Conservation (phyloP, 1,140 invertebrate genomes). For the Lordiphosa mommai region DNA sequence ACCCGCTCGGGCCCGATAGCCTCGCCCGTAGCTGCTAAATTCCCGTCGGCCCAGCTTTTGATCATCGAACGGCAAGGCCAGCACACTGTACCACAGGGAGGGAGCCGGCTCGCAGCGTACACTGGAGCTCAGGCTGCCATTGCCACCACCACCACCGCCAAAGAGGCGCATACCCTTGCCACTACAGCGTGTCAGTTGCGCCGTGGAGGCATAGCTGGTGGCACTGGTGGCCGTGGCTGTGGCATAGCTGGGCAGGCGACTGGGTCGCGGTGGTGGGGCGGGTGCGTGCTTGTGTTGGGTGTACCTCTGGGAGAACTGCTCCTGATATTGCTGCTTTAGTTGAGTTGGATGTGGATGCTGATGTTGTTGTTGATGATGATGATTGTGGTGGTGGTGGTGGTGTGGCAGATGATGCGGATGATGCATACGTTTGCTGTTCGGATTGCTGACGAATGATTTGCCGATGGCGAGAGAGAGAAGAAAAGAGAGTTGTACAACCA, state of each 20-base stretch:
- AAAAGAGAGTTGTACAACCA: conserved; percentile 72
- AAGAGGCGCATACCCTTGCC: conserved; percentile 34
- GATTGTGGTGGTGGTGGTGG: conserved; percentile 31
- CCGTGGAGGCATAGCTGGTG: conserved; percentile 63
- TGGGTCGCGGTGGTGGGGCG: conserved; percentile 17
- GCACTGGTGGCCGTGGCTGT: conserved; percentile 64
- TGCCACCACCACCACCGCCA: conserved; percentile 15
- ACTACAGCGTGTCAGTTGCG: conserved; percentile 50
- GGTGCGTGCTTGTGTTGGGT: neutral
- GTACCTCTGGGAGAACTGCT: conserved; percentile 10
- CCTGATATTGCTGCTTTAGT: conserved; percentile 1
- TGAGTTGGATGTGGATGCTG: conserved; percentile 7
- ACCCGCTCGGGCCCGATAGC: conserved; percentile 87
- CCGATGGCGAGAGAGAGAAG: conserved; percentile 59
- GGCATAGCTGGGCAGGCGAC: conserved; percentile 55
- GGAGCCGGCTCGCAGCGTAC: conserved; percentile 80
- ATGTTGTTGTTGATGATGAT: conserved; percentile 25
- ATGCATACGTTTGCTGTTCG: conserved; percentile 78
- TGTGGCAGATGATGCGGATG: conserved; percentile 43
- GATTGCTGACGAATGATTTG: conserved; percentile 67
- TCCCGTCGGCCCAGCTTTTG: conserved; percentile 92
- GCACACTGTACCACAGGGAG: conserved; percentile 92
- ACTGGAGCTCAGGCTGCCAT: conserved; percentile 49
- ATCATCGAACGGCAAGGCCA: conserved; percentile 94
- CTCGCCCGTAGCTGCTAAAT: conserved; percentile 84